phyloP scores from a whole-genome alignment of 2,113 vertebrate species.

The Takifugu bimaculatus region DNA sequence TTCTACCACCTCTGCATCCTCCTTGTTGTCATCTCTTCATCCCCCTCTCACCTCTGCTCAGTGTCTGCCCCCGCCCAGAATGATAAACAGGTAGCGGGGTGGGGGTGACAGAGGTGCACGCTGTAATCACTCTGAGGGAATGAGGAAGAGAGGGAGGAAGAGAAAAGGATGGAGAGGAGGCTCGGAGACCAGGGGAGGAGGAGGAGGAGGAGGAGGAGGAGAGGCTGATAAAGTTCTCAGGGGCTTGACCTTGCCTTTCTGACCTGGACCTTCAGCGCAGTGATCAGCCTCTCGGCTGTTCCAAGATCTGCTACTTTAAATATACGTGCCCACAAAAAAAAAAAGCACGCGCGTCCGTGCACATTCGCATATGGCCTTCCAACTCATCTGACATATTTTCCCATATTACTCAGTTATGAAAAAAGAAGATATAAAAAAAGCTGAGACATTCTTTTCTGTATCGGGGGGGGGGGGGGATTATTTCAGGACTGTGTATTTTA shows the following conservation, averaged over 20 bases:
- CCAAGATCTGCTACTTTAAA: slow-evolving; percentile 13
- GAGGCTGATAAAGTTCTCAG: slow-evolving; percentile 36
- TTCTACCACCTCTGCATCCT: slow-evolving; percentile 1
- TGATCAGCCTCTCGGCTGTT: slow-evolving; percentile 32
- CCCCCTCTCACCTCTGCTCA: slow-evolving; percentile 9
- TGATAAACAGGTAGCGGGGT: slow-evolving; percentile 72
- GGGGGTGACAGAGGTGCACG: slow-evolving; percentile 37
- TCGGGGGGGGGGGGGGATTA: slow-evolving; percentile 44
- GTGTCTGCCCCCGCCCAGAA: slow-evolving; percentile 26
- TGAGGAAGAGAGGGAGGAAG: slow-evolving; percentile 2
- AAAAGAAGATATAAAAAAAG: slow-evolving; percentile 27
- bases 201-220: slow-evolving; percentile 5
- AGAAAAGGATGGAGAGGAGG: slow-evolving; percentile 10
- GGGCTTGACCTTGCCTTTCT: slow-evolving; percentile 41
- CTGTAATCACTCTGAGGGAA: slow-evolving; percentile 60
- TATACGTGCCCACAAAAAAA: slow-evolving; percentile 9
- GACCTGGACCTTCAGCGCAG: slow-evolving; percentile 27
- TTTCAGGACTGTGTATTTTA: slow-evolving; percentile 78
- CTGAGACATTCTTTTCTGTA: slow-evolving; percentile 57
- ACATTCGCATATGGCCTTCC: slow-evolving; percentile 48
- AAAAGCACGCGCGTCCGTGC: not conserved
- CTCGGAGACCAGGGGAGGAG: slow-evolving; percentile 19
- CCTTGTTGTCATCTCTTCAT: slow-evolving; percentile 26
- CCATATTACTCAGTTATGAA: slow-evolving; percentile 61
- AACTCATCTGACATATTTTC: slow-evolving; percentile 67